Percentiles rank a stretch among this genome's conserved stretches.
Evolutionary conservation across 2,888 invertebrate species (phyloP).

Genomic region (Leptinotarsa rubiginosa): DNA sequence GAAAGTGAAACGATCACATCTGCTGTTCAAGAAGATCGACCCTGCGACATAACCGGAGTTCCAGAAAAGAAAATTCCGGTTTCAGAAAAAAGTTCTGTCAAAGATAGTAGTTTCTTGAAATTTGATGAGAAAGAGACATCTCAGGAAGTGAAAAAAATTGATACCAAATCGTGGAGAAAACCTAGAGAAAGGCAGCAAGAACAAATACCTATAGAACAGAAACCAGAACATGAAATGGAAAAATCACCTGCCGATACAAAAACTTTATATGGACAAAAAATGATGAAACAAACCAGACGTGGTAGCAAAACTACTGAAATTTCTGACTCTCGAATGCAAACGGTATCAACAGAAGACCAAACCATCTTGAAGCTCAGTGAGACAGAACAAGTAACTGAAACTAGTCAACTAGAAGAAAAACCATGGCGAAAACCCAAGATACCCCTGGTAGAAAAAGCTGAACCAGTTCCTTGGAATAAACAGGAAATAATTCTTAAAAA

Average conservation of each 20-base stretch:
- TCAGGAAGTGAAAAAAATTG: constrained; percentile 51
- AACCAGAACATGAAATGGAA: background rate
- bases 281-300: background rate
- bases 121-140: constrained; percentile 47
- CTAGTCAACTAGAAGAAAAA: constrained; percentile 48
- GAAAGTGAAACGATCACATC: constrained; percentile 31
- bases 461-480: constrained; percentile 67
- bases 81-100: constrained; percentile 18
- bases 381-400: constrained; percentile 43
- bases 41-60: background rate
- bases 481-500: constrained; percentile 43
- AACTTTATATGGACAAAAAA: background rate
- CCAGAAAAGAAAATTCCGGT: background rate
- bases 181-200: constrained; percentile 32
- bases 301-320: background rate
- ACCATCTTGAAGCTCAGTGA: background rate
- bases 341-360: background rate
- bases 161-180: constrained; percentile 55
- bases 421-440: constrained; percentile 33
- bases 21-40: background rate
- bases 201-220: background rate
- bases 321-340: background rate
- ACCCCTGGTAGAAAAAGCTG: constrained; percentile 58
- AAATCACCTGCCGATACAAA: background rate
- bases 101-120: constrained; percentile 47